Evolutionary conservation across 2,797 vertebrate genomes (phyloP).

Genomic region (Protonibea diacanthus): DNA sequence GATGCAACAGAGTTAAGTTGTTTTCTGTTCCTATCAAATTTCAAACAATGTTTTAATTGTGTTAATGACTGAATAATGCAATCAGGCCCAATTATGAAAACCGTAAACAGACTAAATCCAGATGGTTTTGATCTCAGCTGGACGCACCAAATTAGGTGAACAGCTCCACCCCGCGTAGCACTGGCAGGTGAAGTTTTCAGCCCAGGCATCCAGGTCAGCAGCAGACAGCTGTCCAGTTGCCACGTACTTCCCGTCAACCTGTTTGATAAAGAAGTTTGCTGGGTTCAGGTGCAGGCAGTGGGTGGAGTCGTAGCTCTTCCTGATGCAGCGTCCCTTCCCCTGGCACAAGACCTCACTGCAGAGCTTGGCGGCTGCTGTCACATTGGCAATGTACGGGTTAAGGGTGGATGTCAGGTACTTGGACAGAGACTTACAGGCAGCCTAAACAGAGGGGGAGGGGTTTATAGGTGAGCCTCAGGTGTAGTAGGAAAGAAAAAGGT

Average conservation of each 20-base stretch:
- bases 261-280: slow-evolving; percentile 80
- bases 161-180: slow-evolving; percentile 81
- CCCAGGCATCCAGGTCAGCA: slow-evolving; percentile 80
- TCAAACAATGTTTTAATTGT: too few species aligned
- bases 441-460: slow-evolving; percentile 69
- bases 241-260: slow-evolving; percentile 68
- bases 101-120: slow-evolving; percentile 39
- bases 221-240: slow-evolving; percentile 79
- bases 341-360: slow-evolving; percentile 88
- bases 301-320: slow-evolving; percentile 83
- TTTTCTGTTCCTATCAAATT: too few species aligned
- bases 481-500: not conserved
- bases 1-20: too few species aligned
- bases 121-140: slow-evolving; percentile 38
- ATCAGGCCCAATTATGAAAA: too few species aligned
- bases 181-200: slow-evolving; percentile 84
- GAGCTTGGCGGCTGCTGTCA: slow-evolving; percentile 90
- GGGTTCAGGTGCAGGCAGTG: slow-evolving; percentile 90
- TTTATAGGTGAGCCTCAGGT: not conserved
- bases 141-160: slow-evolving; percentile 5
- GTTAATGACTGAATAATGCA: too few species aligned
- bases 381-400: slow-evolving; percentile 90
- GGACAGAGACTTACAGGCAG: slow-evolving; percentile 83
- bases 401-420: slow-evolving; percentile 83
- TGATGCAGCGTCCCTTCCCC: slow-evolving; percentile 84